These are phyloP conservation scores for Papilio aristodemus DNA, from an alignment of 1,140 invertebrate species.

Conservation along the genomic window DNA sequence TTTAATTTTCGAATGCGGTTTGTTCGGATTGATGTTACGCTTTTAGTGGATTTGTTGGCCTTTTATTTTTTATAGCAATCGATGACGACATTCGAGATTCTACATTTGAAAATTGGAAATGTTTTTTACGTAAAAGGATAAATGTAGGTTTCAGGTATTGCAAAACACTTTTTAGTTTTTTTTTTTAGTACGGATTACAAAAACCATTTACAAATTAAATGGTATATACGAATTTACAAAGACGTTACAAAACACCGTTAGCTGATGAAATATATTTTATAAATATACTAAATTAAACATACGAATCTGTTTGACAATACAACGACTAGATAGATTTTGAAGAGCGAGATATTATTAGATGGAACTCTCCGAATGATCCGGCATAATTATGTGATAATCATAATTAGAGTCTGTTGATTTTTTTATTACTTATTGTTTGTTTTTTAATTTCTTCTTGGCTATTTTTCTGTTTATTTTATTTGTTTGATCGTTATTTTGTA, in stretches of 20 bases:
- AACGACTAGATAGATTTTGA: too few relatives aligned
- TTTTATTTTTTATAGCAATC: constrained; percentile 53
- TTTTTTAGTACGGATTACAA: neutral
- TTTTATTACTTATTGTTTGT: too few relatives aligned
- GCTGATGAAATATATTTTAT: neutral
- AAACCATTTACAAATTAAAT: neutral
- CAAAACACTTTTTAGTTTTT: neutral
- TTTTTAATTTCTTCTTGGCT: too few relatives aligned
- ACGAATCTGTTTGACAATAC: too few relatives aligned
- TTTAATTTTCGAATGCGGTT: constrained; percentile 77
- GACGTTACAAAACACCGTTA: neutral
- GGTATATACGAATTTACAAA: neutral
- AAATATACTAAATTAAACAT: too few relatives aligned
- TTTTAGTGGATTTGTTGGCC: constrained; percentile 61
- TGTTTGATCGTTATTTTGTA: too few relatives aligned
- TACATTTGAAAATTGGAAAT: constrained; percentile 33
- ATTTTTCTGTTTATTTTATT: too few relatives aligned
- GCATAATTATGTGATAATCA: too few relatives aligned
- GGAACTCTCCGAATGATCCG: too few relatives aligned
- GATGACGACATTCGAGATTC: constrained; percentile 36
- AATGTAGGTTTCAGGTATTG: constrained; percentile 23
- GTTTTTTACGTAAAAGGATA: constrained; percentile 19
- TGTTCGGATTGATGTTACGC: constrained; percentile 62
- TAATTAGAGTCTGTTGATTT: too few relatives aligned
- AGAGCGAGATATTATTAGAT: too few relatives aligned